Evolutionary conservation across 2,888 invertebrate genomes (phyloP).

Genomic region (Rhamphomyia laevipes): DNA sequence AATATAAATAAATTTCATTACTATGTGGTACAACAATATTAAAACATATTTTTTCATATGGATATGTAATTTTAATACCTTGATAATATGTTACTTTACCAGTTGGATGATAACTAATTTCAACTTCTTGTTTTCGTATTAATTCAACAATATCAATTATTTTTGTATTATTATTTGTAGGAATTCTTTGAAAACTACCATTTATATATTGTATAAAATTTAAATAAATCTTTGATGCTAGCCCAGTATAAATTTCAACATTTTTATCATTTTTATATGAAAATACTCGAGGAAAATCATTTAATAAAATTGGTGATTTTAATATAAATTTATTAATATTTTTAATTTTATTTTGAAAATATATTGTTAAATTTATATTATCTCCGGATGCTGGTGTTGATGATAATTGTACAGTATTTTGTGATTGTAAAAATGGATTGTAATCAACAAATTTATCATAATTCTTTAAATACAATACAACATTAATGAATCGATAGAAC

Average conservation of each 20-base stretch:
- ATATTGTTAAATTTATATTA: not conserved
- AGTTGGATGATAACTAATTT: conserved; percentile 1
- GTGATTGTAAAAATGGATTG: conserved; percentile 5
- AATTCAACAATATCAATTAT: not conserved
- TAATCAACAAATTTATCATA: not conserved
- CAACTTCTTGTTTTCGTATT: not conserved
- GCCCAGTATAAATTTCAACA: not conserved
- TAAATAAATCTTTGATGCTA: not conserved
- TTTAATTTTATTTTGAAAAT: not conserved
- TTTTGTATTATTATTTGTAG: not conserved
- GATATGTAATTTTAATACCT: not conserved
- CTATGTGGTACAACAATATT: not conserved
- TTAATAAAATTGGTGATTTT: conserved; percentile 3
- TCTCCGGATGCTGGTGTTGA: no score
- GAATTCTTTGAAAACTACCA: not conserved
- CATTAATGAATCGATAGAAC: not conserved
- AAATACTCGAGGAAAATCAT: conserved; percentile 7
- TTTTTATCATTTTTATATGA: not conserved
- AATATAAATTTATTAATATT: conserved; percentile 5
- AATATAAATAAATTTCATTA: not conserved
- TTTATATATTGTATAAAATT: not conserved
- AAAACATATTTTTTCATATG: not conserved
- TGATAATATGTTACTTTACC: not conserved
- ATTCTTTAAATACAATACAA: not conserved
- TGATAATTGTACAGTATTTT: not conserved